Base-by-base conservation (phyloP, 2,797 vertebrate genomes). In the Anableps anableps region DNA sequence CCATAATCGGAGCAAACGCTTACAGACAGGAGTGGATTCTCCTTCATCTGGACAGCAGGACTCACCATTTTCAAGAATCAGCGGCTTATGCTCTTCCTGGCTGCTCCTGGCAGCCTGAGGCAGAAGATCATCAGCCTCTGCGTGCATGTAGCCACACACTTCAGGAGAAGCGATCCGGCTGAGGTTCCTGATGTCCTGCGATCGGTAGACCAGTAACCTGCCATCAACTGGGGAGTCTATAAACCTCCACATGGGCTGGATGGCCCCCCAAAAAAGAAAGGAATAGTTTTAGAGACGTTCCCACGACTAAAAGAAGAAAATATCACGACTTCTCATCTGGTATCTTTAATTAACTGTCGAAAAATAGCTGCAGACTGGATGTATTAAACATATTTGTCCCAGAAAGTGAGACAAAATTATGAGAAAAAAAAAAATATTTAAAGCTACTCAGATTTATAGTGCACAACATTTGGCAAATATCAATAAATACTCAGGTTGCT, bases 171-270 rank as follows among this genome's bases (percentile, higher is more conserved):
- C 95, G 21, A 99, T 85, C 55, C 96, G 96, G 79, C 97, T 98
- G 81, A 99, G 93, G 86, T 99, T 98, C 90, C 88, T 97, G 81
- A 99, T 98, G 93, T 99, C 97, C 79, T 98, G 97, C 2, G 98
- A 99, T 89, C 96, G 97, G 90, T 99, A 99, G 64, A 97, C 97
- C 83, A 99, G 92, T 76, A 99, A 88, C 77, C 96, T 96, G 86
- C 95, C 96, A 82, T 98, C 97, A 76, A 90, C 79, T 6, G 90
- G 82, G 19, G 96, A 90, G 78, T 97, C 96, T 74, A 97, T 94
- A 89, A 98, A 97, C 88, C 99, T 97, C 99, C 99, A 99, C 77
- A 99, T 94, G 0, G 99, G 99, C 99, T 99, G 88, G 81, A 81
- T 75, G 4, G 31, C n/a, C 43, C 29, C 21, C 26, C 19, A 77